phyloP scores from a whole-genome alignment of 2,797 vertebrate species.

The Delichon dasypus region DNA sequence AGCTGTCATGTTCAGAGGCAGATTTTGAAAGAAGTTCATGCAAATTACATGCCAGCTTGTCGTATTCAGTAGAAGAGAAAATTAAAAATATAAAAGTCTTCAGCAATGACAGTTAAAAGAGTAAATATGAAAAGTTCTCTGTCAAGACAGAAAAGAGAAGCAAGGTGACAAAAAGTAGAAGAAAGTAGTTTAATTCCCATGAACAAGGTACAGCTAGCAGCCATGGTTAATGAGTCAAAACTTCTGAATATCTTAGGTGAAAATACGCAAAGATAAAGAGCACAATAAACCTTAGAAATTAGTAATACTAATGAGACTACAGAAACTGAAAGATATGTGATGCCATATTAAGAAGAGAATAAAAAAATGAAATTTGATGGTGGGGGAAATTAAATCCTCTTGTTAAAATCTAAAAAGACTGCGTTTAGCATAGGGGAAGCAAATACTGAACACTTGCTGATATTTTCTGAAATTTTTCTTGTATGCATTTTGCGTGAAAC shows the following conservation, averaged over 20 bases:
- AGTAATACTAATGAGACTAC: background rate
- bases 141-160: background rate
- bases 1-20: slow-evolving; percentile 58
- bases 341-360: background rate
- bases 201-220: background rate
- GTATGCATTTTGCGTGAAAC: background rate
- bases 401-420: background rate
- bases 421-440: background rate
- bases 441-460: background rate
- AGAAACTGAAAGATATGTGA: background rate
- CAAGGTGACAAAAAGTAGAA: background rate
- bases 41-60: slow-evolving; percentile 48
- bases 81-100: background rate
- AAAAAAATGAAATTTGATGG: background rate
- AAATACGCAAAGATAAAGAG: background rate
- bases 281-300: background rate
- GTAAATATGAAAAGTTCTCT: background rate
- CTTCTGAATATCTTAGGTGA: background rate
- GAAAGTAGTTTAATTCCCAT: background rate
- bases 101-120: slow-evolving; percentile 37
- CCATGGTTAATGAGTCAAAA: background rate
- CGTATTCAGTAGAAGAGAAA: background rate
- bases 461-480: background rate
- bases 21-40: slow-evolving; percentile 47
- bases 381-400: background rate